Conservation (phyloP, 2,113 vertebrate species). For the Microcebus murinus region DNA sequence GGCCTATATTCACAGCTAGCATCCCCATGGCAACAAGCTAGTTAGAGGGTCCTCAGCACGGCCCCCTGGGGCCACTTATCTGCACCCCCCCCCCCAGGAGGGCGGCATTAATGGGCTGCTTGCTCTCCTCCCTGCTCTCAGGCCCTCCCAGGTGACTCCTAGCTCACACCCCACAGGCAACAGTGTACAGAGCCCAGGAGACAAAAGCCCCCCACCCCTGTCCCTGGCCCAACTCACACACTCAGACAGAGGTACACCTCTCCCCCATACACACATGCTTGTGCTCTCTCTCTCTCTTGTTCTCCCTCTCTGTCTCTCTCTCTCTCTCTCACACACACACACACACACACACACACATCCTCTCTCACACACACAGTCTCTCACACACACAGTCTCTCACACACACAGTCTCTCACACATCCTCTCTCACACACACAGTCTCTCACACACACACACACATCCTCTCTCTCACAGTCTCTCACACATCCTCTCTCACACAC, state of each 20-base stretch:
- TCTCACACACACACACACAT: background rate
- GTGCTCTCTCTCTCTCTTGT: too few relatives aligned
- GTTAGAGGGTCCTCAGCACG: conserved; percentile 69
- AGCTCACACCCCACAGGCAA: background rate
- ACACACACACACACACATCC: too few relatives aligned
- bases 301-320: background rate
- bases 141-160: background rate
- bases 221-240: background rate
- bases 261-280: background rate
- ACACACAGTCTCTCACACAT: too few relatives aligned
- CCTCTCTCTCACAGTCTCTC: too few relatives aligned
- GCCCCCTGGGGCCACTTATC: conserved; percentile 71
- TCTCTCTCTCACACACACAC: background rate
- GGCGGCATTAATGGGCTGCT: conserved; percentile 53
- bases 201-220: conserved; percentile 29
- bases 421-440: too few relatives aligned
- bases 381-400: too few relatives aligned
- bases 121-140: conserved; percentile 3
- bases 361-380: background rate
- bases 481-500: too few relatives aligned
- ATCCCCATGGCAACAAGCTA: conserved; percentile 78
- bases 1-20: conserved; percentile 52
- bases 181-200: background rate
- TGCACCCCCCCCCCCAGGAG: conserved; percentile 8
- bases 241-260: background rate